These are phyloP conservation scores for Momotus momota DNA, from an alignment of 2,797 vertebrate species.

Conservation along the genomic window DNA sequence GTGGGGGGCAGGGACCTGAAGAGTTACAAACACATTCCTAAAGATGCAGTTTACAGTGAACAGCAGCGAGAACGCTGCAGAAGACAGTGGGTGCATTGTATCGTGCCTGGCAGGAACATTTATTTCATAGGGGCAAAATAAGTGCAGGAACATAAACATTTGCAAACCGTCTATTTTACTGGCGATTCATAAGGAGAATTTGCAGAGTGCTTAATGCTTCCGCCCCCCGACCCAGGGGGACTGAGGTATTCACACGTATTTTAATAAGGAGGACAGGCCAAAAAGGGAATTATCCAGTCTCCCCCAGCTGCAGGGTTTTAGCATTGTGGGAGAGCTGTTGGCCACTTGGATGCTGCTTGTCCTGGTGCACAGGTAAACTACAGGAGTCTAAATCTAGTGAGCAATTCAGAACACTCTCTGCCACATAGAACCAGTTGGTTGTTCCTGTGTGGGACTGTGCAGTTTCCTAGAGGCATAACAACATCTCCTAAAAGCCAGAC, in stretches of 20 bases:
- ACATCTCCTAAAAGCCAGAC: not conserved
- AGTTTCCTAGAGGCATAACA: not conserved
- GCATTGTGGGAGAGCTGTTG: not conserved
- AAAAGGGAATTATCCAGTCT: not conserved
- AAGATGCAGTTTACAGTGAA: not conserved
- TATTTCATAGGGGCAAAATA: not conserved
- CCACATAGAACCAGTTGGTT: not conserved
- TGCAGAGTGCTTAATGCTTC: constrained; percentile 16
- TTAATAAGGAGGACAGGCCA: constrained; percentile 7
- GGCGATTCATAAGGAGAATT: constrained; percentile 6
- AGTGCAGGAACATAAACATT: constrained; percentile 8
- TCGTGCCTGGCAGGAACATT: not conserved
- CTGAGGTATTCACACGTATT: not conserved
- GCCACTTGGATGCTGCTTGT: not conserved
- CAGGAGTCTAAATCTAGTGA: not conserved
- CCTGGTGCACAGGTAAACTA: not conserved
- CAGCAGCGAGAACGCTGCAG: not conserved
- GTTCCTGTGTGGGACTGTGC: not conserved
- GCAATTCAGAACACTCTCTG: not conserved
- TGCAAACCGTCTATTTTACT: constrained; percentile 17
- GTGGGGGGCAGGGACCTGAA: not conserved
- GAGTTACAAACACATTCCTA: not conserved
- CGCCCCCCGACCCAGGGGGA: not conserved
- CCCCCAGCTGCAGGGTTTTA: not conserved
- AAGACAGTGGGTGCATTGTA: not conserved